phyloP scores from a whole-genome alignment of 2,797 vertebrate genomes.

The Nannoperca obscura region DNA sequence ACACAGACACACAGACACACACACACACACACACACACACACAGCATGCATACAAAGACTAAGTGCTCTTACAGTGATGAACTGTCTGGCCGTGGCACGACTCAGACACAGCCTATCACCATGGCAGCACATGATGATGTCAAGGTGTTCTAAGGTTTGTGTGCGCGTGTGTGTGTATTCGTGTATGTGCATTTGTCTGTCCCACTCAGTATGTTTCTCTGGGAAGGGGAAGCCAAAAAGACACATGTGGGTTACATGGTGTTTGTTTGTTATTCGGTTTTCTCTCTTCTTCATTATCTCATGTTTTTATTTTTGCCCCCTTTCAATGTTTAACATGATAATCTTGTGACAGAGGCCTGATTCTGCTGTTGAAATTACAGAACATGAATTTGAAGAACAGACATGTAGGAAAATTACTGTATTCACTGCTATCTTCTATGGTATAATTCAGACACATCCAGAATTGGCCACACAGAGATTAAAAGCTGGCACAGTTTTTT shows the following conservation, averaged over 20 bases:
- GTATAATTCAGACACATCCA: constrained; percentile 1
- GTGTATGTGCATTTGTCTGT: constrained; percentile 23
- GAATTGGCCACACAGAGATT: neutral
- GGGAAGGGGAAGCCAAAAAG: neutral
- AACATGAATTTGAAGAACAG: neutral
- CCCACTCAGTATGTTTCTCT: constrained; percentile 17
- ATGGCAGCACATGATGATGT: constrained; percentile 52
- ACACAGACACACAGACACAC: constrained; percentile 24
- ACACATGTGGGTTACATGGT: constrained; percentile 17
- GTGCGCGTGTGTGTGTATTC: constrained; percentile 5
- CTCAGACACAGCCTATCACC: constrained; percentile 45
- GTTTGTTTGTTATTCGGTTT: constrained; percentile 17
- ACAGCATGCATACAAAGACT: constrained; percentile 47
- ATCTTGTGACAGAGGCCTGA: constrained; percentile 3
- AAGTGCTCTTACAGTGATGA: constrained; percentile 58
- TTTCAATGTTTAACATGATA: constrained; percentile 3
- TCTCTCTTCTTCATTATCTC: constrained; percentile 1
- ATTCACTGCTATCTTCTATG: neutral
- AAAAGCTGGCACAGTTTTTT: neutral
- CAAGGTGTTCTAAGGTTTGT: constrained; percentile 44
- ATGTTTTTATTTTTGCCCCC: neutral
- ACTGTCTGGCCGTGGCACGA: constrained; percentile 38
- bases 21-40: constrained; percentile 14
- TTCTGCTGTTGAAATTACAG: neutral
- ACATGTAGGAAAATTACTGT: neutral